A percentile compares a stretch with the other conserved stretches of the same genome.
Evolutionary conservation across 2,888 invertebrate genomes (phyloP).

Genomic region (Deroplatys truncata): DNA sequence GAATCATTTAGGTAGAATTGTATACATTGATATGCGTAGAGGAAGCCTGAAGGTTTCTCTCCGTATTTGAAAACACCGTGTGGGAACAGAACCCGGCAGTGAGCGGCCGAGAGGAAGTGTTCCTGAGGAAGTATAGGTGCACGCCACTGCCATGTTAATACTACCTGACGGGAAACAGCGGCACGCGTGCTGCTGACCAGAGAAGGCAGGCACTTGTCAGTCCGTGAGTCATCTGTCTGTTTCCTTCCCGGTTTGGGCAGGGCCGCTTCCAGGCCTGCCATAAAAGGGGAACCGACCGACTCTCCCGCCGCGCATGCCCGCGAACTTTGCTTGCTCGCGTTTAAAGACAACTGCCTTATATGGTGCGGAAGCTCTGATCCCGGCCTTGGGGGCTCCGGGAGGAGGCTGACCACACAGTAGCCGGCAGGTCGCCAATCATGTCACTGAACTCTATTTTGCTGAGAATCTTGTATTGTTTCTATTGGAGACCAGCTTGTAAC

Average conservation of each 20-base stretch:
- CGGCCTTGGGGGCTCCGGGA: conserved; percentile 12
- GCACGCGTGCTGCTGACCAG: not conserved
- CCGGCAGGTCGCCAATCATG: conserved; percentile 11
- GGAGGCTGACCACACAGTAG: conserved; percentile 5
- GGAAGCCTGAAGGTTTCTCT: too few relatives aligned
- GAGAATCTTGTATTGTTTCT: not conserved
- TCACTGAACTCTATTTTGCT: not conserved
- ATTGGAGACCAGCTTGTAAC: too few relatives aligned
- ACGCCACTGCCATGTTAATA: not conserved
- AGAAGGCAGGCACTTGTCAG: not conserved
- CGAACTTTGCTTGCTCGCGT: not conserved
- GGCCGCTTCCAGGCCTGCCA: conserved; percentile 19
- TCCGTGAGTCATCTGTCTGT: not conserved
- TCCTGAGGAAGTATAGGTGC: not conserved
- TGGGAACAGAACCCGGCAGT: not conserved
- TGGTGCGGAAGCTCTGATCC: conserved; percentile 15
- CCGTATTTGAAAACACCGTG: too few relatives aligned
- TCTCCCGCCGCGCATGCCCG: not conserved
- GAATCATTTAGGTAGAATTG: too few relatives aligned
- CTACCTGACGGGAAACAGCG: not conserved
- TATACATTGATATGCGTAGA: too few relatives aligned
- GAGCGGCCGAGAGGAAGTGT: not conserved
- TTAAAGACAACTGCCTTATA: conserved; percentile 23
- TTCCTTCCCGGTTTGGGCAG: conserved; percentile 25
- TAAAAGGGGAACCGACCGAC: conserved; percentile 26